Evolutionary conservation across 2,888 invertebrate species (phyloP), one percentile per base, ranked within the genome.

Genomic region (Drosophila multiciliata): DNA sequence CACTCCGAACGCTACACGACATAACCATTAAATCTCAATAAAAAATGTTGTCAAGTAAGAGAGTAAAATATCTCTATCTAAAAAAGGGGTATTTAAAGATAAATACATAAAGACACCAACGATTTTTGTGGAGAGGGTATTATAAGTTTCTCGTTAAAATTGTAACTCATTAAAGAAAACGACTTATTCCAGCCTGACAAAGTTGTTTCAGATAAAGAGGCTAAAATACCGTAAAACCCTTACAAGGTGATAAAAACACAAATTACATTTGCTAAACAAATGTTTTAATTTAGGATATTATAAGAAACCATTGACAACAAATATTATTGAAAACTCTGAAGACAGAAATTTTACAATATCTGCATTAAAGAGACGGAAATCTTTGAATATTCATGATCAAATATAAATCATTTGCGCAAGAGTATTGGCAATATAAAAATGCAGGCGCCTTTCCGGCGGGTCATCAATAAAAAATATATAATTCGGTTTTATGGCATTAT

Each of bases 401-500:
- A 17, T 5, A 6, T 29, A 20, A 23, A 40, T n/a, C 7, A 7
- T 5, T 20, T 20, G 11, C 7, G 8, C 38, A 32, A 61, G 12
- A 33, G 49, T 20, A 50, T 40, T 40, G 3, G 11, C 15, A 61
- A 17, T 32, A 23, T 33, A 23, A n/a, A 33, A 40, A 55, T 35
- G 32, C 20, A 33, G 42, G 42, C 23, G 20, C 17, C 60, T 42
- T 54, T 48, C 62, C 67, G 52, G 58, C 49, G 65, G 59, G 58
- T 50, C 61, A 62, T 60, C 64, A 78, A 75, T 75, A 68, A 71
- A 82, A 66, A 50, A 54, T 65, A 65, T 68, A 69, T 66, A 77
- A 80, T 50, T 72, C 38, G 50, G 48, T 64, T 72, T 73, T 73
- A 74, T 77, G 66, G 52, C 64, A 69, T 79, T 73, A 79, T 82